phyloP scores from a whole-genome alignment of 1,140 invertebrate genomes.

The Drosophila carrolli region DNA sequence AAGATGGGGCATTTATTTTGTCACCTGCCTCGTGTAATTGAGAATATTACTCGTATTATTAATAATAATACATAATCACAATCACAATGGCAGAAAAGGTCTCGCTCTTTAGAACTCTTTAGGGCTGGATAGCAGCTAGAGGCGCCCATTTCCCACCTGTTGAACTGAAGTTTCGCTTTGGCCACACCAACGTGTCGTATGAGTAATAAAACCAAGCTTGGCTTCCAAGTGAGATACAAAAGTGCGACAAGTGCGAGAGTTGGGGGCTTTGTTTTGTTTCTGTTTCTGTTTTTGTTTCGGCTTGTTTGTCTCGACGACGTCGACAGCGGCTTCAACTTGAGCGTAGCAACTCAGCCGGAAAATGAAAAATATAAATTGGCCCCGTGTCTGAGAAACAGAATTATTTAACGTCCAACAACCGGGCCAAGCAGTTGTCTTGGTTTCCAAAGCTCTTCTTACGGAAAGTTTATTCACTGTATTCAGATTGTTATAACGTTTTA shows the following conservation, averaged over 20 bases:
- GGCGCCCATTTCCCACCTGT: conserved; percentile 6
- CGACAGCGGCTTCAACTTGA: conserved; percentile 56
- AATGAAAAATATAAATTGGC: conserved; percentile 84
- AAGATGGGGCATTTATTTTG: conserved; percentile 76
- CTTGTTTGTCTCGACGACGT: conserved; percentile 63
- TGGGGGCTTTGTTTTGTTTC: conserved; percentile 50
- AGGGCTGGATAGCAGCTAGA: conserved; percentile 26
- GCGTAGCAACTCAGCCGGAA: conserved; percentile 81
- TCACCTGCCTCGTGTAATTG: conserved; percentile 64
- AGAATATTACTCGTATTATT: conserved; percentile 59
- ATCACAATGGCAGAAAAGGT: conserved; percentile 47
- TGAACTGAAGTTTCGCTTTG: conserved; percentile 25
- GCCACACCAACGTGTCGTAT: conserved; percentile 59
- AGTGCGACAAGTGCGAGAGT: conserved; percentile 65
- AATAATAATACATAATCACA: conserved; percentile 69
- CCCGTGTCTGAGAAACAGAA: conserved; percentile 76
- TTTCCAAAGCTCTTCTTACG: conserved; percentile 23
- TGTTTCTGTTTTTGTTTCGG: conserved; percentile 38
- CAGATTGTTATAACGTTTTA: conserved; percentile 20
- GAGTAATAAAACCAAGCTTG: conserved; percentile 70
- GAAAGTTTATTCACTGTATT: conserved; percentile 10
- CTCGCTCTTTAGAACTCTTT: conserved; percentile 40
- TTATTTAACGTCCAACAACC: conserved; percentile 76
- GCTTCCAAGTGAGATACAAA: conserved; percentile 49
- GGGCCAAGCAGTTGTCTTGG: conserved; percentile 63